These are phyloP conservation scores for Aurelia coerulea DNA, from an alignment of 30 jellyfish, hydroid and myxozoan genomes.

Conservation along the genomic window DNA sequence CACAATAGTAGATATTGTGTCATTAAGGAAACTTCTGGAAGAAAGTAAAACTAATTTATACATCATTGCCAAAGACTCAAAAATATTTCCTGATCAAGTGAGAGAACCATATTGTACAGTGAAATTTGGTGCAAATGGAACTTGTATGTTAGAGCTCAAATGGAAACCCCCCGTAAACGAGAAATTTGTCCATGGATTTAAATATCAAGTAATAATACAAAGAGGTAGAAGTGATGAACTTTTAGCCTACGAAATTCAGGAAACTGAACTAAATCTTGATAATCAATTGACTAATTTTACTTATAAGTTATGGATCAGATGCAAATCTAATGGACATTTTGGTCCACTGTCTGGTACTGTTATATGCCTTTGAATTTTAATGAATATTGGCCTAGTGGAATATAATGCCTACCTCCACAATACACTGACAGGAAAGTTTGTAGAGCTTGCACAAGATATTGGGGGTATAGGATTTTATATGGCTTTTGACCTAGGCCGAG, in stretches of 20 bases:
- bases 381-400: background rate
- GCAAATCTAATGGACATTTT: background rate
- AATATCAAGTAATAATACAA: constrained; percentile 64
- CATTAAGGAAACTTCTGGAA: constrained; percentile 3
- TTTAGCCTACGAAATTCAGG: constrained; percentile 52
- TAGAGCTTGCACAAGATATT: too few relatives aligned
- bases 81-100: constrained; percentile 54
- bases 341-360: constrained; percentile 68
- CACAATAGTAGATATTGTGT: constrained; percentile 78
- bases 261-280: constrained; percentile 11
- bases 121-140: background rate
- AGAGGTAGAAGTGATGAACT: constrained; percentile 18
- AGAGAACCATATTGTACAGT: constrained; percentile 20
- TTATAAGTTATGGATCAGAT: constrained; percentile 57
- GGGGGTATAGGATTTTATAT: too few relatives aligned
- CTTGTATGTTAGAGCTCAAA: background rate
- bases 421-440: too few relatives aligned
- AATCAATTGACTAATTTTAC: background rate
- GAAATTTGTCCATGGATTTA: background rate
- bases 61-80: too few relatives aligned
- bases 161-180: constrained; percentile 68
- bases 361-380: background rate
- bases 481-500: too few relatives aligned
- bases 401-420: background rate
- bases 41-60: background rate